These are phyloP conservation scores for Grapholita molesta DNA, from an alignment of 1,140 invertebrate genomes.

Conservation along the genomic window DNA sequence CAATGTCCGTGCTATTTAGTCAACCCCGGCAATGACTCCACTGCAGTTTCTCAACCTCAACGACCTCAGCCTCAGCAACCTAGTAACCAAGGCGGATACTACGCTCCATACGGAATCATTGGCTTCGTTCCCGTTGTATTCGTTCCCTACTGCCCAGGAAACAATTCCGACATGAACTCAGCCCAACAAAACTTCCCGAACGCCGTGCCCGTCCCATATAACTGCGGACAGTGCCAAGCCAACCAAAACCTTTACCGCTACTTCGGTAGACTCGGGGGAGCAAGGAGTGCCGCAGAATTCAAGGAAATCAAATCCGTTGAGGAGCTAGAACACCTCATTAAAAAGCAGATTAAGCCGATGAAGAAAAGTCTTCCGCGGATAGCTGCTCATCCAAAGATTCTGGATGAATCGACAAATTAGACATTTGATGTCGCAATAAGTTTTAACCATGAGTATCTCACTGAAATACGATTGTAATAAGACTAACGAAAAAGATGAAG, in stretches of 20 bases:
- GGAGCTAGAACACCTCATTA: slow-evolving; percentile 57
- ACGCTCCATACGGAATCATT: slow-evolving; percentile 71
- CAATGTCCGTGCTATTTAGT: slow-evolving; percentile 79
- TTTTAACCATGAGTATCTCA: neutral
- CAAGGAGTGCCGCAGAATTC: slow-evolving; percentile 50
- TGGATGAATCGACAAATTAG: slow-evolving; percentile 42
- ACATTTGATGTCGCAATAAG: slow-evolving; percentile 30
- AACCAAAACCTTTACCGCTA: slow-evolving; percentile 51
- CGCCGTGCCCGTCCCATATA: slow-evolving; percentile 72
- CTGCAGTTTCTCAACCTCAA: slow-evolving; percentile 32
- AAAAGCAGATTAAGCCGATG: slow-evolving; percentile 55
- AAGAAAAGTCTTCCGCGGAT: slow-evolving; percentile 49
- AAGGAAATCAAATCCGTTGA: slow-evolving; percentile 56
- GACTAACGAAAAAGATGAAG: neutral
- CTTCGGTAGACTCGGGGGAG: slow-evolving; percentile 50
- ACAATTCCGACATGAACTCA: slow-evolving; percentile 58
- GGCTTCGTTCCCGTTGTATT: slow-evolving; percentile 81
- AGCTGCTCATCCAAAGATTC: slow-evolving; percentile 46
- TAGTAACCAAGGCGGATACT: slow-evolving; percentile 31
- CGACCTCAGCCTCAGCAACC: slow-evolving; percentile 22
- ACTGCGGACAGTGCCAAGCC: slow-evolving; percentile 64
- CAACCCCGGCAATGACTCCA: slow-evolving; percentile 56
- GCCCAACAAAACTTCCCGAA: slow-evolving; percentile 79
- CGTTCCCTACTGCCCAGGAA: slow-evolving; percentile 79
- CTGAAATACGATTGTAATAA: neutral